A percentile compares a stretch with the other conserved stretches of the same genome.
These are phyloP conservation scores for Furcula furcula DNA, from an alignment of 2,888 invertebrate genomes.

Conservation along the genomic window DNA sequence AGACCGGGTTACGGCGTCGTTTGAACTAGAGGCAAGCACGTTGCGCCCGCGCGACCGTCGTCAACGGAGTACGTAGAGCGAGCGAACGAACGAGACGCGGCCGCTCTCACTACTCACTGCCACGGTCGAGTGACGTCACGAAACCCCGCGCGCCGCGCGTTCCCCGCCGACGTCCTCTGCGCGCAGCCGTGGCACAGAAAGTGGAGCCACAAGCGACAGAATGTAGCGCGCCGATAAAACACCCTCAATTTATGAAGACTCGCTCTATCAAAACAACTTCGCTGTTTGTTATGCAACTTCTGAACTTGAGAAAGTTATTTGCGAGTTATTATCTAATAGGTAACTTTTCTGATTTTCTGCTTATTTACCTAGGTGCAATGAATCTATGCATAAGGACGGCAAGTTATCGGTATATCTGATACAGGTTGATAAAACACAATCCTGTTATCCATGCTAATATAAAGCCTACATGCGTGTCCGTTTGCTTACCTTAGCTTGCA, in stretches of 20 bases:
- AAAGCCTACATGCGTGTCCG: too few species aligned
- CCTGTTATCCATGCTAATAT: too few species aligned
- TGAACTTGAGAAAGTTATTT: constrained; percentile 57
- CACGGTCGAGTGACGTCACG: constrained; percentile 80
- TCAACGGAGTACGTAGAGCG: constrained; percentile 73
- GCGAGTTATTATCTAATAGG: constrained; percentile 33
- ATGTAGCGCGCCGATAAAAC: constrained; percentile 75
- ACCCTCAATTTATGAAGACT: constrained; percentile 72
- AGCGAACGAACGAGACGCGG: constrained; percentile 70
- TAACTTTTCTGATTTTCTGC: constrained; percentile 26
- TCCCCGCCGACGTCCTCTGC: constrained; percentile 33
- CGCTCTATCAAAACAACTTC: constrained; percentile 69
- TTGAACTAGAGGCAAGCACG: constrained; percentile 58
- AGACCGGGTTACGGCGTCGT: constrained; percentile 56
- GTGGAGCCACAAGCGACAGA: constrained; percentile 70
- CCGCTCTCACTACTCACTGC: constrained; percentile 78
- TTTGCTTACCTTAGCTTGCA: too few species aligned
- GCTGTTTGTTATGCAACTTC: constrained; percentile 62
- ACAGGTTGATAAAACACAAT: too few species aligned
- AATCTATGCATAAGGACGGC: too few species aligned
- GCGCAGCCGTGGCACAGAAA: constrained; percentile 76
- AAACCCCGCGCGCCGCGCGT: constrained; percentile 42
- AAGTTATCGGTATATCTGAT: too few species aligned
- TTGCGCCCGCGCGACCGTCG: constrained; percentile 76
- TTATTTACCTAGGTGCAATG: constrained; percentile 8